Evolutionary conservation across 1,140 invertebrate genomes (phyloP), one percentile per base, ranked within the genome.

Genomic region (Telenomus remus): DNA sequence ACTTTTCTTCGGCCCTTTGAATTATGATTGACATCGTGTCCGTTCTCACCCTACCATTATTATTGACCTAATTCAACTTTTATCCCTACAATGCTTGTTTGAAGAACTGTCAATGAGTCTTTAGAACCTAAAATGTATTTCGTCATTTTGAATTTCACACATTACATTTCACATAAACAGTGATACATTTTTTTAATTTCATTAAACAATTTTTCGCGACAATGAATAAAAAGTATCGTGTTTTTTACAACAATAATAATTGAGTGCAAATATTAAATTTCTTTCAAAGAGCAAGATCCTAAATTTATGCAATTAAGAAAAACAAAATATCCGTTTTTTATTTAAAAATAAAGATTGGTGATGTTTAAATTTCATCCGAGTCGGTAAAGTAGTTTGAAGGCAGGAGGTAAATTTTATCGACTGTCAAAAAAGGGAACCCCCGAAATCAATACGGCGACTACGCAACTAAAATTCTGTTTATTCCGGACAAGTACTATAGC

Each of bases 371-470:
- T 39, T 39, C n/a, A 39, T 55, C 15, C 19, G 6, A 1, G 60
- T 37, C 42, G 60, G 50, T 47, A 63, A 63, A 1, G 43, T 11
- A 35, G 50, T 0, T 10, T 16, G 1, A 19, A 35, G 27, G 11
- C 34, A 6, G 0, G n/a, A 9, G 48, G 53, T 43, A 42, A 56
- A 15, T 68, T 51, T 51, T 68, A 68, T 68, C 64, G 64, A 68
- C 54, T 42, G 27, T 46, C 35, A 68, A 68, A 68, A 66, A 51
- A 33, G 37, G 46, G 37, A 50, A n/a, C n/a, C n/a, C 16, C 12
- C n/a, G 43, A 12, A 57, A 57, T 68, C 64, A 68, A 68, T 68
- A 68, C 27, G n/a, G n/a, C n/a, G n/a, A n/a, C n/a, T 39, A 39
- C 37, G 8, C 19, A 9, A 39, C 34, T 10, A 39, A 39, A 39